Percentiles rank a stretch among this genome's conserved stretches.
Conservation (phyloP, 2,797 vertebrate genomes). For the Sciurus carolinensis region DNA sequence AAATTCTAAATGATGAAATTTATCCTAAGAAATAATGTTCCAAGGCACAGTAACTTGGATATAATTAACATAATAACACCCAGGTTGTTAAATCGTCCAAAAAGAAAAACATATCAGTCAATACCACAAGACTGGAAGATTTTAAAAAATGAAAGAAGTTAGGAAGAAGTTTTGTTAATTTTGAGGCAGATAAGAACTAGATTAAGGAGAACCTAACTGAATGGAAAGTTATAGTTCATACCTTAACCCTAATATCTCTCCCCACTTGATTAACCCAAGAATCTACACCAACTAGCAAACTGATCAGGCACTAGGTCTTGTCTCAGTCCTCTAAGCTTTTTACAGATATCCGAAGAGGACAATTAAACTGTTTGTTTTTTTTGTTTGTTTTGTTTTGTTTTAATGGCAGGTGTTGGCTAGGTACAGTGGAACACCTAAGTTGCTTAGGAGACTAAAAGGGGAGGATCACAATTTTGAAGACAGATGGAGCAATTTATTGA, state of each 20-base stretch:
- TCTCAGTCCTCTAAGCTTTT: background rate
- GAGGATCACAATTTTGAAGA: background rate
- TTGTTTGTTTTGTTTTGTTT: background rate
- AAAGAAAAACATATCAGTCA: conserved; percentile 20
- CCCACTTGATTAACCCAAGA: background rate
- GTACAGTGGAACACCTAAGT: background rate
- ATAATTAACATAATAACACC: background rate
- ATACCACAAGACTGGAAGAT: background rate
- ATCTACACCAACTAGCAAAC: conserved; percentile 9
- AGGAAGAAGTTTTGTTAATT: conserved; percentile 25
- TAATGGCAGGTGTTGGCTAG: background rate
- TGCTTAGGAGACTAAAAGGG: background rate
- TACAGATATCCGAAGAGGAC: background rate
- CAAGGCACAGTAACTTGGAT: background rate
- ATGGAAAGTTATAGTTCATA: conserved; percentile 22
- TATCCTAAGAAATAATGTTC: conserved; percentile 50
- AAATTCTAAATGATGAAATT: conserved; percentile 55
- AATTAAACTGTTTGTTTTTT: background rate
- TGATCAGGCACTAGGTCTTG: background rate
- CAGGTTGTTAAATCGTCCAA: background rate
- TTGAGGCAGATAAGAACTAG: background rate
- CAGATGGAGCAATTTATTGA: background rate
- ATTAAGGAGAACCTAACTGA: background rate
- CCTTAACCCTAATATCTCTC: conserved; percentile 5
- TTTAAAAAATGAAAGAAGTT: background rate